Percentiles rank a stretch among this genome's conserved stretches.
These are phyloP conservation scores for Hydriomena furcata DNA, from an alignment of 2,888 invertebrate genomes.

Conservation along the genomic window DNA sequence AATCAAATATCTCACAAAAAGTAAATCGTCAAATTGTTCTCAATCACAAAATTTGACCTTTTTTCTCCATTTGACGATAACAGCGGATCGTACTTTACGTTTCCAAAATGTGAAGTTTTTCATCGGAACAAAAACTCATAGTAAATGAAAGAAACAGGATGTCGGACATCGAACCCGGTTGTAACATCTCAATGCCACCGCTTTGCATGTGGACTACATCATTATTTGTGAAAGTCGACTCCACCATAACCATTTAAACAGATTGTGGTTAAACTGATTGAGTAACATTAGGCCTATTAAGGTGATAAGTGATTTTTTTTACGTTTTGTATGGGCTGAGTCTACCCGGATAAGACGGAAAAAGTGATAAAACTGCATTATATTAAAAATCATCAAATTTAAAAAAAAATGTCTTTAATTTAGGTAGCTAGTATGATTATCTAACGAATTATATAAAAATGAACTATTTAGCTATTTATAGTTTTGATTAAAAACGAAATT, in stretches of 20 bases:
- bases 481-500: too few relatives aligned
- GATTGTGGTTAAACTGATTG: too few relatives aligned
- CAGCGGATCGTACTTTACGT: slow-evolving; percentile 7
- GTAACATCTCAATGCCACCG: slow-evolving; percentile 74
- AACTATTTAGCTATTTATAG: too few relatives aligned
- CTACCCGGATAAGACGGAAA: too few relatives aligned
- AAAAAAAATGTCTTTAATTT: too few relatives aligned
- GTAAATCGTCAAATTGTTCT: not conserved
- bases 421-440: too few relatives aligned
- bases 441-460: too few relatives aligned
- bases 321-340: too few relatives aligned
- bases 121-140: slow-evolving; percentile 51
- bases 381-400: too few relatives aligned
- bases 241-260: slow-evolving; percentile 19
- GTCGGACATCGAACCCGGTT: slow-evolving; percentile 67
- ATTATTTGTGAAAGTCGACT: slow-evolving; percentile 60
- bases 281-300: too few relatives aligned
- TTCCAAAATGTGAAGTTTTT: slow-evolving; percentile 47
- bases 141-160: slow-evolving; percentile 55
- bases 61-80: not conserved
- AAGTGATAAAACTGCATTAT: too few relatives aligned
- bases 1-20: not conserved
- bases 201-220: slow-evolving; percentile 76
- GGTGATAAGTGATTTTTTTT: too few relatives aligned
- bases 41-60: not conserved